Percentiles rank a stretch among this genome's conserved stretches.
These are phyloP conservation scores for Theristicus caerulescens DNA, from an alignment of 2,113 vertebrate genomes.

Conservation along the genomic window DNA sequence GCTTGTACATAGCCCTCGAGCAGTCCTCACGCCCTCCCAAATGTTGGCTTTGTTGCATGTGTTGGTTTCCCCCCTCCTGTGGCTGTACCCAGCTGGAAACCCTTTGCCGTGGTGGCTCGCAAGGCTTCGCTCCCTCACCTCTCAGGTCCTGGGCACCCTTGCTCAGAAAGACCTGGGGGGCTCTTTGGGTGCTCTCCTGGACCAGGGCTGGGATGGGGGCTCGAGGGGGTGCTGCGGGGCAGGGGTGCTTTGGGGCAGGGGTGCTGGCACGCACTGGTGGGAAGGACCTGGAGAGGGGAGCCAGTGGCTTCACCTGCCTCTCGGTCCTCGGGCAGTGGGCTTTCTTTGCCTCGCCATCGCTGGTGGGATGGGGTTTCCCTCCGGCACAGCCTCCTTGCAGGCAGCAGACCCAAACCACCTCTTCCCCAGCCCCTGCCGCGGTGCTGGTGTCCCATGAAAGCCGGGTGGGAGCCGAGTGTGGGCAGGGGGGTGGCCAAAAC, in stretches of 20 bases:
- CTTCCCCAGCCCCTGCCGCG: rapidly evolving
- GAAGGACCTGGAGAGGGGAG: neutral
- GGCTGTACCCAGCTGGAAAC: neutral
- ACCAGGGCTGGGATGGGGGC: neutral
- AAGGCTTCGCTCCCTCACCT: neutral
- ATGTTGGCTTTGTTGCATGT: conserved; percentile 5
- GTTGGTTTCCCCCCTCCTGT: neutral
- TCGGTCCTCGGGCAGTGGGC: rapidly evolving
- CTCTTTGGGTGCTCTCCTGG: neutral
- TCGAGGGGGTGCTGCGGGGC: rapidly evolving
- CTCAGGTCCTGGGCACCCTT: neutral
- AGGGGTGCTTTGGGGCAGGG: neutral
- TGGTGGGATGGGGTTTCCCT: neutral
- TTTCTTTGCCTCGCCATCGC: neutral
- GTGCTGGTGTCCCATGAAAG: neutral
- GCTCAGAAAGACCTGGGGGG: neutral
- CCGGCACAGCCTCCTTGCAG: neutral
- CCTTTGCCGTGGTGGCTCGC: neutral
- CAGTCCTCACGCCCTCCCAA: neutral
- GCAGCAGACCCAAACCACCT: neutral
- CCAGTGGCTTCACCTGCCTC: neutral
- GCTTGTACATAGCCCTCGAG: conserved; percentile 42
- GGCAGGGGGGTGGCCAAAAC: neutral
- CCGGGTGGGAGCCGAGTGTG: neutral
- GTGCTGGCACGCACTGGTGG: neutral